Evolutionary conservation across 2,888 invertebrate genomes (phyloP), one percentile per base, ranked within the genome.

Genomic region (Disparrhopalites patrizii): DNA sequence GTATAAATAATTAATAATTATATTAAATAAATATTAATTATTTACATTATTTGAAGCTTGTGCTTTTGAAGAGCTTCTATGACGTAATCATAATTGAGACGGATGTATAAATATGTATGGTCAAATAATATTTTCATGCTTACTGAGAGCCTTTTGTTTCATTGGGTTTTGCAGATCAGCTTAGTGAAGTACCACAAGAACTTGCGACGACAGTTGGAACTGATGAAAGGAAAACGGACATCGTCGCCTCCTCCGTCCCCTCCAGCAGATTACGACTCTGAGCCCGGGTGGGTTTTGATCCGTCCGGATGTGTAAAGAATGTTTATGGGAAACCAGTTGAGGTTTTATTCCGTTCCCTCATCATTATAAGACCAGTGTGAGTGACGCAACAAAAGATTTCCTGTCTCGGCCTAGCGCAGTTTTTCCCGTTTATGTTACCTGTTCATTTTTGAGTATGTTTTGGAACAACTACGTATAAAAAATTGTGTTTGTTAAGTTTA

Each of bases 121-220:
- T 25, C 2, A 52, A 27, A 27, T 30, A 18, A 18, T 55, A 15
- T 33, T 3, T 13, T 15, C 5, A 58, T 28, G n/a, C 62, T 20
- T 55, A 36, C 10, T n/a, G 33, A 25, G n/a, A n/a, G n/a, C n/a
- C n/a, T n/a, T n/a, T n/a, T n/a, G n/a, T n/a, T n/a, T n/a, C n/a
- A n/a, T n/a, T n/a, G n/a, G n/a, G n/a, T n/a, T n/a, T 43, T 64
- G 10, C 80, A 86, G 86, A 86, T 88, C 77, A 86, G 86, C 63
- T 80, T 89, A 74, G 81, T 85, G 75, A 84, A 87, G 76, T 81
- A 88, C 23, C 86, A 86, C 78, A 82, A 83, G 76, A 85, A 85
- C 71, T 79, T 89, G 51, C 85, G 85, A 76, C 83, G 84, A 71
- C 88, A 89, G 76, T 79, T 86, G 73, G 84, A 86, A 76, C 78